Percentiles rank a stretch among this genome's conserved stretches.
Conservation (phyloP, 2,113 vertebrate species). For the Phalacrocorax pelagicus region DNA sequence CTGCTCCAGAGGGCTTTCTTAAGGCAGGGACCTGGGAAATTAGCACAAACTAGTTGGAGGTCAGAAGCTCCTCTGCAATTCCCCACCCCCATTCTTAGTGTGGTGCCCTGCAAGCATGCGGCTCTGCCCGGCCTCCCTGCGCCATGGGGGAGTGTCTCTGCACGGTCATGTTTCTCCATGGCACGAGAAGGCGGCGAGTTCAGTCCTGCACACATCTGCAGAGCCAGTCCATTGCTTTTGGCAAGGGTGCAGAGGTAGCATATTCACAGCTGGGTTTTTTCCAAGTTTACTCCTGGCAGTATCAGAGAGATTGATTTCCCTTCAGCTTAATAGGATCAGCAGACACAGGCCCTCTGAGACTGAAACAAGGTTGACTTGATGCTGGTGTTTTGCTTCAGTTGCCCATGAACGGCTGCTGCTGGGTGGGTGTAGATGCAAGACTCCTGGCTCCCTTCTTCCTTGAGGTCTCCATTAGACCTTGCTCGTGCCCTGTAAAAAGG, state of each 20-base stretch:
- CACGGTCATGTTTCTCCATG: background rate
- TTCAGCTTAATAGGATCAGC: background rate
- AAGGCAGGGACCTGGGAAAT: background rate
- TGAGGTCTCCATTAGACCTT: background rate
- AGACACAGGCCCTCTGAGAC: background rate
- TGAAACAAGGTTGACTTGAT: background rate
- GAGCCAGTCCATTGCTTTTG: background rate
- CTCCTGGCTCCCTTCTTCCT: background rate
- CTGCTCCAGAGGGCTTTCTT: background rate
- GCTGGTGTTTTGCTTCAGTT: background rate
- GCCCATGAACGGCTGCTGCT: background rate
- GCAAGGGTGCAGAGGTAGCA: background rate
- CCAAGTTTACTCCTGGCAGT: conserved; percentile 7
- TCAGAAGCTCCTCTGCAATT: background rate
- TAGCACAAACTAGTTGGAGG: background rate
- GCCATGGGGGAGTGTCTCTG: rapidly evolving
- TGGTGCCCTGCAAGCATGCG: background rate
- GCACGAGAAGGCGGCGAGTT: background rate
- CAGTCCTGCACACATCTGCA: background rate
- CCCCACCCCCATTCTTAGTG: background rate
- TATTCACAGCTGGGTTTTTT: background rate
- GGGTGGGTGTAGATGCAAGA: background rate
- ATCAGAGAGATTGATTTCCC: background rate
- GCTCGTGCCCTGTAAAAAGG: background rate
- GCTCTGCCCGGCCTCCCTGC: background rate